phyloP scores from a whole-genome alignment of 1,140 invertebrate species.

The Delia radicum region DNA sequence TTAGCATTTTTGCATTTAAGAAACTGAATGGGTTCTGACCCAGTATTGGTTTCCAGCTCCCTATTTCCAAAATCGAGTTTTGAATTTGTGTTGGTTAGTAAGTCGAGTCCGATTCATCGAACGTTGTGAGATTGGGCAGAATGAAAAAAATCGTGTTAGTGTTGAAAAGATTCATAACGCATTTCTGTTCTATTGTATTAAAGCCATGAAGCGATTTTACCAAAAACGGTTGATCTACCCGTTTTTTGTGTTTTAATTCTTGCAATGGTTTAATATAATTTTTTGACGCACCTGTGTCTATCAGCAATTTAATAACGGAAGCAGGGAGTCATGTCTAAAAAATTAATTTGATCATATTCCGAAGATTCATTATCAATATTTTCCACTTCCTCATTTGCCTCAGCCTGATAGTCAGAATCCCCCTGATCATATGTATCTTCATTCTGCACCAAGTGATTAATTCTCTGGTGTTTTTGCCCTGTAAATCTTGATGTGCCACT shows the following conservation, averaged over 20 bases:
- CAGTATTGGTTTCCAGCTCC: too few relatives aligned
- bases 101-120: too few relatives aligned
- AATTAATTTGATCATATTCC: not conserved
- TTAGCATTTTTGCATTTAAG: conserved; percentile 3
- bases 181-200: too few relatives aligned
- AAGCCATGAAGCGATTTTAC: not conserved
- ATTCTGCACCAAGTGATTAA: not conserved
- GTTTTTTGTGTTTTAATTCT: not conserved
- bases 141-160: too few relatives aligned
- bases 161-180: too few relatives aligned
- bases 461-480: not conserved
- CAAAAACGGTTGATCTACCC: not conserved
- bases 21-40: too few relatives aligned
- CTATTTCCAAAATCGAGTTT: too few relatives aligned
- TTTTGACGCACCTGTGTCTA: not conserved
- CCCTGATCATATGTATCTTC: not conserved
- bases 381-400: not conserved
- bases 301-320: not conserved
- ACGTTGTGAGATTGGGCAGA: not conserved
- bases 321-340: not conserved
- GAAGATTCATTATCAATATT: too few relatives aligned
- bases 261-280: not conserved
- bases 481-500: not conserved
- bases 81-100: too few relatives aligned
- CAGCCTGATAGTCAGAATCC: not conserved